phyloP scores from a whole-genome alignment of 2,113 vertebrate species.

The Sinocyclocheilus maitianheensis region DNA sequence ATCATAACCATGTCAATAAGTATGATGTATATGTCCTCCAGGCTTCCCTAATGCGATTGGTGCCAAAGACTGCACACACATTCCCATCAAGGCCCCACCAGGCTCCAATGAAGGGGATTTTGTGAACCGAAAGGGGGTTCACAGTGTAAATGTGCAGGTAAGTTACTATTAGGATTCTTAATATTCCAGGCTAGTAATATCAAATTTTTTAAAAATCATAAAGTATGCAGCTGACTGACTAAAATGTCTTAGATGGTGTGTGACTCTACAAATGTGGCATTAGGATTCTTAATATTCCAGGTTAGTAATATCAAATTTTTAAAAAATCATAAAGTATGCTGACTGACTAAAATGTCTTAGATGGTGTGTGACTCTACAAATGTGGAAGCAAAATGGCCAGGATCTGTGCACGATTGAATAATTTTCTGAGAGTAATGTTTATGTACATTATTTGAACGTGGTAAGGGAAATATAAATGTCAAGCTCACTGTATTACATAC shows the following conservation, averaged over 20 bases:
- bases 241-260: too few relatives aligned
- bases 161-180: neutral
- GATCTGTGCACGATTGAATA: too few relatives aligned
- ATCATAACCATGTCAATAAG: too few relatives aligned
- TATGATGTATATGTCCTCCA: neutral
- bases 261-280: neutral
- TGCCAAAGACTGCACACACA: slow-evolving; percentile 1
- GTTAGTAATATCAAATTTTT: neutral
- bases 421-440: too few relatives aligned
- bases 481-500: neutral
- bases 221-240: too few relatives aligned
- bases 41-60: neutral
- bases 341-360: too few relatives aligned
- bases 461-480: neutral
- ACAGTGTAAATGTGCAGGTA: too few relatives aligned
- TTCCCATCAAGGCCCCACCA: neutral
- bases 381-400: too few relatives aligned
- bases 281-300: neutral
- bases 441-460: too few relatives aligned
- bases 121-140: neutral
- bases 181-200: neutral
- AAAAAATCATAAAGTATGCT: too few relatives aligned
- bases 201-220: too few relatives aligned
- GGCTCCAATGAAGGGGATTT: neutral
- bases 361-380: too few relatives aligned